Conservation (phyloP, 2,888 invertebrate genomes). For the Palloptera scutellata region DNA sequence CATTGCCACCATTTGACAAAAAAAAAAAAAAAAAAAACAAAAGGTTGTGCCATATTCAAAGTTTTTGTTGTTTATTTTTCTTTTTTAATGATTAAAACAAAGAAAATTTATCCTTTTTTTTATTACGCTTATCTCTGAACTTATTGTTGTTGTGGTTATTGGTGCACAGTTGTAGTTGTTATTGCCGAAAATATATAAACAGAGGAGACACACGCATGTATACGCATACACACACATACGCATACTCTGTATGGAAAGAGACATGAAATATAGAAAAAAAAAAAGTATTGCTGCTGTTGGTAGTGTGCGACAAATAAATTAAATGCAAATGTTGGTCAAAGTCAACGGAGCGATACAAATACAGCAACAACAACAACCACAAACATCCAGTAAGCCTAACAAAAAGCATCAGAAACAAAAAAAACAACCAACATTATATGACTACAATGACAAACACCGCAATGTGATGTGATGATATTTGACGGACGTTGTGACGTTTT, state of each 20-base stretch:
- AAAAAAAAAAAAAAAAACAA: too few relatives aligned
- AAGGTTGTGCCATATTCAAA: neutral
- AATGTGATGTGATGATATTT: constrained; percentile 32
- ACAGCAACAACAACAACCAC: neutral
- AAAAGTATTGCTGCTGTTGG: constrained; percentile 4
- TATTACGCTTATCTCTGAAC: constrained; percentile 3
- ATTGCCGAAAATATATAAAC: neutral
- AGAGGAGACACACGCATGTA: neutral
- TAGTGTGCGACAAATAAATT: constrained; percentile 35
- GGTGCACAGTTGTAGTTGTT: too few relatives aligned
- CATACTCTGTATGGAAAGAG: neutral
- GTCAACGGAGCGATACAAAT: constrained; percentile 35
- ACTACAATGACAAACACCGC: constrained; percentile 24
- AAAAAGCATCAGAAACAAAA: neutral
- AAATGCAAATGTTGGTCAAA: constrained; percentile 43
- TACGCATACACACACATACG: neutral
- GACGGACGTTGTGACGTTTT: constrained; percentile 31
- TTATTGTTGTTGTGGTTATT: too few relatives aligned
- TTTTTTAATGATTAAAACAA: constrained; percentile 13
- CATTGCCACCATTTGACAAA: too few relatives aligned
- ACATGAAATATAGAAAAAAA: neutral
- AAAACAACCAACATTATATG: constrained; percentile 11
- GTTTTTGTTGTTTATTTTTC: neutral
- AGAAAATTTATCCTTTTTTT: constrained; percentile 22
- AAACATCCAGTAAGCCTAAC: neutral